Evolutionary conservation across 92 coral and sea anemone species (phyloP).

Genomic region (Bergia sp.): DNA sequence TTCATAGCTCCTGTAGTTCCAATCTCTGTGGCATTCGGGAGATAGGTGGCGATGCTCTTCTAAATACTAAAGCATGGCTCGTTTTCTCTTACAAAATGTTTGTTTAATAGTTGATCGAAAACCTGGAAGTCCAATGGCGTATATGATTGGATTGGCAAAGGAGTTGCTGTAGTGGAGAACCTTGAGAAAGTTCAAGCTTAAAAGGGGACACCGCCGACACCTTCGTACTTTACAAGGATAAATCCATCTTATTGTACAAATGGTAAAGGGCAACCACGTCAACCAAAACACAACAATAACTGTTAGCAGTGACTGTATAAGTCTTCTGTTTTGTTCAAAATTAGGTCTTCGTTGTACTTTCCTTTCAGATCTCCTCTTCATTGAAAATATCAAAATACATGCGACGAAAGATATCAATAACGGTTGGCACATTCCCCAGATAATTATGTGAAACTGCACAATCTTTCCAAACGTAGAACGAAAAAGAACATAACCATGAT

Average conservation of each 20-base stretch:
- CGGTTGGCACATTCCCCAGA: not conserved
- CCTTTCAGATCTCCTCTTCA: conserved; percentile 18
- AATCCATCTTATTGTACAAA: not conserved
- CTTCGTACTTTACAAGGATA: not conserved
- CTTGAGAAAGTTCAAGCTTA: not conserved
- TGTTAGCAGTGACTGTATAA: conserved; percentile 1
- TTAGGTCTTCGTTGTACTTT: not conserved
- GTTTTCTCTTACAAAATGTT: conserved; percentile 16
- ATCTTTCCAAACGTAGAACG: too few species aligned
- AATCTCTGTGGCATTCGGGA: conserved; percentile 18
- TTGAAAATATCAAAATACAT: not conserved
- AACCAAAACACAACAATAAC: conserved; percentile 7
- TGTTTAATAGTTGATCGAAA: conserved; percentile 15
- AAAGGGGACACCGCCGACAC: conserved; percentile 1
- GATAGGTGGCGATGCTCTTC: conserved; percentile 3
- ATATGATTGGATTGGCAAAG: conserved; percentile 8
- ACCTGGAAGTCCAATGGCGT: conserved; percentile 2
- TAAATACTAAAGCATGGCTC: conserved; percentile 9
- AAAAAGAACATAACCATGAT: not conserved
- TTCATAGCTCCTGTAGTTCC: conserved; percentile 16
- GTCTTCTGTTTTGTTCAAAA: not conserved
- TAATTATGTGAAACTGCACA: not conserved
- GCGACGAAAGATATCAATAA: not conserved
- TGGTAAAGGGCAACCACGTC: conserved; percentile 17
- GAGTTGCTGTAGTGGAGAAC: conserved; percentile 16